Percentiles rank a stretch among this genome's conserved stretches.
These are phyloP conservation scores for Cataglyphis rosenhaueri DNA, from an alignment of 2,888 invertebrate genomes.

Conservation along the genomic window DNA sequence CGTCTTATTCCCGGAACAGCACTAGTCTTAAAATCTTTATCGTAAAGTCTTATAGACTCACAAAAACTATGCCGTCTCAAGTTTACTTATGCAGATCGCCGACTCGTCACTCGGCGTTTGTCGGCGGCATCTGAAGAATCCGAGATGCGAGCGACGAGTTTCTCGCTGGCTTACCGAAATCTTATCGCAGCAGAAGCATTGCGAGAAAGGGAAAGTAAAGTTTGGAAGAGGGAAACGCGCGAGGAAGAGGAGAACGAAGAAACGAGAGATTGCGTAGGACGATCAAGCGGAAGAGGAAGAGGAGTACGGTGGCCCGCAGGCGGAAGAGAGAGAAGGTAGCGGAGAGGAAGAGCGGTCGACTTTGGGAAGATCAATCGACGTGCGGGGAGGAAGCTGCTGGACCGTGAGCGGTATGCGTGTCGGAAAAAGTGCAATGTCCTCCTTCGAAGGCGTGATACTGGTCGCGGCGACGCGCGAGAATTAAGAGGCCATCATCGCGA, in stretches of 20 bases:
- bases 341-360: slow-evolving; percentile 7
- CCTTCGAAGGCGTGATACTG: slow-evolving; percentile 12
- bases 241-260: slow-evolving; percentile 19
- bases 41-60: neutral
- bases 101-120: neutral
- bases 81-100: slow-evolving; percentile 41
- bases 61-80: neutral
- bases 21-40: slow-evolving; percentile 7
- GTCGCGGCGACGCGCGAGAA: slow-evolving; percentile 8
- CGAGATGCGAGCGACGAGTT: slow-evolving; percentile 29
- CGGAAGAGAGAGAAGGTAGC: slow-evolving; percentile 4
- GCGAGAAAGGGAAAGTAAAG: slow-evolving; percentile 5
- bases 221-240: neutral
- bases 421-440: slow-evolving; percentile 50
- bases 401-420: slow-evolving; percentile 11
- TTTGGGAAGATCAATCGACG: slow-evolving; percentile 40
- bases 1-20: neutral
- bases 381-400: slow-evolving; percentile 38
- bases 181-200: neutral
- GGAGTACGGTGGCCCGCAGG: neutral
- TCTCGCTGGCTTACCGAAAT: slow-evolving; percentile 16
- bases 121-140: neutral
- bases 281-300: slow-evolving; percentile 39
- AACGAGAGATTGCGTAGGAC: neutral
- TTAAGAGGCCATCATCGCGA: slow-evolving; percentile 11